Conservation (phyloP, 2,888 invertebrate genomes). For the Aspidiotus rigidus region DNA sequence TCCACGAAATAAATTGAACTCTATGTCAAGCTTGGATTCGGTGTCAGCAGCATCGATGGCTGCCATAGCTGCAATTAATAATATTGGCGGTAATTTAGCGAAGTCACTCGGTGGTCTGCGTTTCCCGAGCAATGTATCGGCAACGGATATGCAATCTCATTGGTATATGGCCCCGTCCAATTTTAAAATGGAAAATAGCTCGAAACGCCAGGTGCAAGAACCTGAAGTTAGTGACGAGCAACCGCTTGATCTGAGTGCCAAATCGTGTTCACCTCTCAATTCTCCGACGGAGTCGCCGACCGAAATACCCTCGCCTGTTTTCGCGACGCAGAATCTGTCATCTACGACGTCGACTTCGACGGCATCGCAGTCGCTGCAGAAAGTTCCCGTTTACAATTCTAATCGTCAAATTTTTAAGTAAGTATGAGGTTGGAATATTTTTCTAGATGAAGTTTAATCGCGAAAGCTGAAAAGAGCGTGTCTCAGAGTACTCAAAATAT, state of each 20-base stretch:
- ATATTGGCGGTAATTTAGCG: neutral
- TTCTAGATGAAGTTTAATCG: no score
- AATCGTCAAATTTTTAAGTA: constrained; percentile 34
- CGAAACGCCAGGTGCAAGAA: constrained; percentile 11
- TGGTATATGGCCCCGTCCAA: constrained; percentile 41
- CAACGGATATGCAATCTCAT: constrained; percentile 3
- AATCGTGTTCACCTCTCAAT: constrained; percentile 41
- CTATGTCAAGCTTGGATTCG: constrained; percentile 36
- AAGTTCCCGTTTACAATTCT: constrained; percentile 23
- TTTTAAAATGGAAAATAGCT: constrained; percentile 6
- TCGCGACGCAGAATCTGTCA: constrained; percentile 23
- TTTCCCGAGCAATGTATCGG: neutral
- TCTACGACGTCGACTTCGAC: constrained; percentile 24
- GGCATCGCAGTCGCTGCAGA: constrained; percentile 21
- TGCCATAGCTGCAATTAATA: constrained; percentile 41
- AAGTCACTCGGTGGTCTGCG: constrained; percentile 14
- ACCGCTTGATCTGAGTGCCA: constrained; percentile 78
- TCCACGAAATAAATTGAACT: constrained; percentile 18
- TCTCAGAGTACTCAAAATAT: no score
- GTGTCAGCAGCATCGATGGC: constrained; percentile 43
- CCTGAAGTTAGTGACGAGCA: constrained; percentile 48
- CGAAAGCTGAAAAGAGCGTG: no score
- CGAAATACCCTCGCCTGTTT: constrained; percentile 33
- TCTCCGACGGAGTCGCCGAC: constrained; percentile 19
- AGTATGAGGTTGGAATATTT: neutral